These are phyloP conservation scores for Cenopis cana DNA, from an alignment of 2,888 invertebrate species.

Conservation along the genomic window DNA sequence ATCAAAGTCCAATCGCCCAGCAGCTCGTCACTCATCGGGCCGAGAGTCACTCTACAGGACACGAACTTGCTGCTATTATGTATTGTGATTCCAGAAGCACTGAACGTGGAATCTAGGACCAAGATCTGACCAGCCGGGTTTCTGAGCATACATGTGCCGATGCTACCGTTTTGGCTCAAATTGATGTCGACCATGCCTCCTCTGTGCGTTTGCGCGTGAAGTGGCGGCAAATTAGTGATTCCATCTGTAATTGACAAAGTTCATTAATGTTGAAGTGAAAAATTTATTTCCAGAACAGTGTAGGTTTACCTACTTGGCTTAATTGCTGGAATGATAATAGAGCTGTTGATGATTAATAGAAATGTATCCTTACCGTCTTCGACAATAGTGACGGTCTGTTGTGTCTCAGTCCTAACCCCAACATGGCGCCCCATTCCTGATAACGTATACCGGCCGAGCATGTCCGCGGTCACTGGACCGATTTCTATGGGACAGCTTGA, in stretches of 20 bases:
- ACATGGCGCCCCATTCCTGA: constrained; percentile 15
- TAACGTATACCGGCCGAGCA: constrained; percentile 37
- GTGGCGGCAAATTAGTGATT: constrained; percentile 38
- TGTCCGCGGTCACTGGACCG: constrained; percentile 37
- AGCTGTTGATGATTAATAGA: not conserved
- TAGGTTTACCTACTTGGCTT: not conserved
- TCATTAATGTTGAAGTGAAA: not conserved
- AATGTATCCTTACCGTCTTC: constrained; percentile 35
- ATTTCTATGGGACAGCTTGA: constrained; percentile 26
- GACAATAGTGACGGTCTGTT: constrained; percentile 24
- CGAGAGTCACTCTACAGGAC: constrained; percentile 32
- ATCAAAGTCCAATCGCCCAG: constrained; percentile 39
- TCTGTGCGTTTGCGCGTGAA: constrained; percentile 12
- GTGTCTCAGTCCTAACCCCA: constrained; percentile 30
- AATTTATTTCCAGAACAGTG: not conserved
- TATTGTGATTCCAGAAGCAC: constrained; percentile 23
- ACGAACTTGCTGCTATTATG: constrained; percentile 32
- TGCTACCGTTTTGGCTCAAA: constrained; percentile 30
- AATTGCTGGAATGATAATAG: not conserved
- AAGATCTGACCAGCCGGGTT: constrained; percentile 34
- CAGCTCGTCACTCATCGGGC: constrained; percentile 34
- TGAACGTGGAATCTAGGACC: constrained; percentile 26
- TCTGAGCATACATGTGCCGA: constrained; percentile 33
- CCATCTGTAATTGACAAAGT: constrained; percentile 22
- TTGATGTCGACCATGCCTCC: constrained; percentile 36